Base-by-base conservation (phyloP, 1,140 invertebrate genomes). In the Bombus balteatus region DNA sequence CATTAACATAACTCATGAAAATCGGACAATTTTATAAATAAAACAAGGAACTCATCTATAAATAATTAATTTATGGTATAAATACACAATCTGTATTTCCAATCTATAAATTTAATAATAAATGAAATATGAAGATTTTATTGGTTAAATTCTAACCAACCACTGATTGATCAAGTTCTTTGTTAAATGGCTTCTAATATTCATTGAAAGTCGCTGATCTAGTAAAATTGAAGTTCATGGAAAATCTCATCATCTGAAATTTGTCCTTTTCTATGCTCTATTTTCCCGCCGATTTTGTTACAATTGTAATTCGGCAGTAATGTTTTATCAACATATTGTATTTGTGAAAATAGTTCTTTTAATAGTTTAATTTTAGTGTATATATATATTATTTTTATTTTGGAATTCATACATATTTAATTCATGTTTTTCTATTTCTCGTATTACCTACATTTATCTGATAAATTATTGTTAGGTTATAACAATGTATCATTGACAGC, bases 201-300 rank as follows among this genome's bases (percentile, higher is more conserved):
- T 32, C 22, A 71, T 22, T 71, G 28, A 62, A n/a, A 3, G 6
- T 13, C 34, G 5, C 25, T 5, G 6, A 57, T 74, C 83, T 85
- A 74, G 59, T 43, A 25, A 68, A 72, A 18, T 22, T 1, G 41
- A 39, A 13, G 70, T 81, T 73, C 5, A 59, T 81, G 71, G 68
- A 43, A 34, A 8, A 25, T 78, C 22, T 13, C 15, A 37, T 41
- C 22, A 9, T 1, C 4, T 37, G n/a, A n/a, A 43, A 68, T n/a
- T 62, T 77, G 75, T 74, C 13, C 86, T 78, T 59, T 77, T 86
- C 71, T 59, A 74, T 70, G 10, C 59, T 57, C 34, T 84, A 77
- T 89, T 93, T 94, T 94, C 93, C 93, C 93, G 93, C 93, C 93
- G 86, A 93, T 94, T 94, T 93, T 43, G 76, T 89, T 89, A 81